Base-by-base conservation (phyloP, 2,888 invertebrate genomes). In the Leucoma salicis region DNA sequence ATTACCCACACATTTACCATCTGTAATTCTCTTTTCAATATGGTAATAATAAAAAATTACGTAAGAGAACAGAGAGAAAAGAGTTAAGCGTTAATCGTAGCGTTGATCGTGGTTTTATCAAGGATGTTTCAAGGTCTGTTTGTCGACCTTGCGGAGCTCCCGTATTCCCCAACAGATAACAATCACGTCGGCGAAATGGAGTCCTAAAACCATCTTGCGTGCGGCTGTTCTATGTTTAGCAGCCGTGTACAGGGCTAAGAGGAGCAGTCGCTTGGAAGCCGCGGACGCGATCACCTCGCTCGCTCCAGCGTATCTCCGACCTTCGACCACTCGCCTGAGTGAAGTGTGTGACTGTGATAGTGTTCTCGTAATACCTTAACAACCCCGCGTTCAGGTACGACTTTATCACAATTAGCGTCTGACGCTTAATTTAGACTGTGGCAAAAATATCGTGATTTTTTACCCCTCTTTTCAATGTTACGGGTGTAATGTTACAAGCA, bases 281-380 rank as follows among this genome's bases (percentile, higher is more conserved):
- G 86, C 83, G 87, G 72, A 70, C 81, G 89, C 80, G 85, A 79
- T 70, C 82, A 81, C 76, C 82, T 76, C 82, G 82, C 82, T 69
- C 70, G 77, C 79, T 82, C 82, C 84, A 83, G 82, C 83, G 77
- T 68, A 52, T 63, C 61, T 64, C 67, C 81, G 81, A 82, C 80
- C 81, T 71, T 78, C 83, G 84, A 85, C 86, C 86, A 85, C 86
- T 84, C 81, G 76, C 51, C 66, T 70, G 87, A 86, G 86, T 85
- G 86, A 85, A 82, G 88, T 85, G 85, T 82, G 83, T 86, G 86
- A 75, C 78, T 83, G 86, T 86, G 87, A 78, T 79, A 74, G 87
- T 86, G 83, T 74, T 75, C 69, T 74, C 64, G 70, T 70, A 66
- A 68, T 67, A 69, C 58, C 66, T 65, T 66, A 62, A 63, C 51